A percentile compares a stretch with the other conserved stretches of the same genome.
Evolutionary conservation across 1,140 invertebrate genomes (phyloP).

Genomic region (Battus philenor): DNA sequence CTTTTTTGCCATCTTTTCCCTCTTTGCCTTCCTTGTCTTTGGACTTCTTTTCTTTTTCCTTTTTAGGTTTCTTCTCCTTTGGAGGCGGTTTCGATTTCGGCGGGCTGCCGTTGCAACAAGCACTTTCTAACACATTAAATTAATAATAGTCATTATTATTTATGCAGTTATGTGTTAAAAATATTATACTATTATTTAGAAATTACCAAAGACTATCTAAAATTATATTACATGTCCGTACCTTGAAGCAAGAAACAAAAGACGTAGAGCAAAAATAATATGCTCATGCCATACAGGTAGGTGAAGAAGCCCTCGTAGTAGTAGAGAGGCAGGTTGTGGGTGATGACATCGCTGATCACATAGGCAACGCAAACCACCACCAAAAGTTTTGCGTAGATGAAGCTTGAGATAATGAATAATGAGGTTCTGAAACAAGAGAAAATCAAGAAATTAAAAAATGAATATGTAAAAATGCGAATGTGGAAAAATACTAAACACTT

Average conservation of each 20-base stretch:
- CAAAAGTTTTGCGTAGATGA: slow-evolving; percentile 94
- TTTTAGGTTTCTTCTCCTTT: slow-evolving; percentile 85
- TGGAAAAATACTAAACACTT: too few species aligned
- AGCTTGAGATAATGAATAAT: slow-evolving; percentile 95
- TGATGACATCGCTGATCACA: slow-evolving; percentile 94
- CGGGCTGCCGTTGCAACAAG: slow-evolving; percentile 84
- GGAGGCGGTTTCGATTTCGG: slow-evolving; percentile 81
- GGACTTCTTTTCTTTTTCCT: slow-evolving; percentile 83
- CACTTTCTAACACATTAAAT: slow-evolving; percentile 79
- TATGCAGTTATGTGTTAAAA: too few species aligned
- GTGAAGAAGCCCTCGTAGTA: slow-evolving; percentile 99
- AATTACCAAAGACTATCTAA: too few species aligned
- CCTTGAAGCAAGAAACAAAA: slow-evolving; percentile 96
- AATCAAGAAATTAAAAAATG: too few species aligned
- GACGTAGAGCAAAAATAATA: slow-evolving; percentile 96
- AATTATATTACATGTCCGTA: too few species aligned
- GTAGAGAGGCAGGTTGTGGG: slow-evolving; percentile 90
- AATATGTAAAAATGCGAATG: too few species aligned
- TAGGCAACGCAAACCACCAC: slow-evolving; percentile 94
- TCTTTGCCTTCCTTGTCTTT: slow-evolving; percentile 77
- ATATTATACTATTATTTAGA: too few species aligned
- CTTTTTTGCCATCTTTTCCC: slow-evolving; percentile 77
- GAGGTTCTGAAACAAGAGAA: slow-evolving; percentile 85
- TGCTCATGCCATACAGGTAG: slow-evolving; percentile 96
- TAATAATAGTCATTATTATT: slow-evolving; percentile 3